Base-by-base conservation (phyloP, 2,888 invertebrate genomes). In the Scaptomyza polygonia region DNA sequence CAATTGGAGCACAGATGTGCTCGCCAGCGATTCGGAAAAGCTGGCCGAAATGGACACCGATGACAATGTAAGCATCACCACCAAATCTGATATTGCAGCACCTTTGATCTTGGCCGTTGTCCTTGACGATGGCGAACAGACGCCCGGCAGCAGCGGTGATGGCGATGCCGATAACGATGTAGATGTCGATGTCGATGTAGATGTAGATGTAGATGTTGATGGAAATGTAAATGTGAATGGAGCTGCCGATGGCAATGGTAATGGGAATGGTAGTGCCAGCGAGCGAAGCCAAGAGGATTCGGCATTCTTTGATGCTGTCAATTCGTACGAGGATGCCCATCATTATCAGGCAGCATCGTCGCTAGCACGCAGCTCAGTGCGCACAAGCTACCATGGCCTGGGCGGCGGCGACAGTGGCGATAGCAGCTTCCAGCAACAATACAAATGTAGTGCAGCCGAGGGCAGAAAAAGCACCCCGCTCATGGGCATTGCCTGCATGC, bases 1-100 rank as follows among this genome's bases (percentile, higher is more conserved):
- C 53, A 98, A 98, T 0, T 99, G 99, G 99, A 98, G 98, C 88
- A 98, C 98, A 61, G 99, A 99, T 92, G 99, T 99, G 14, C 92
- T 98, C 45, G 96, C 96, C 0, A 98, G 97, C 2, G 98, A 98
- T 91, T 97, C 97, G 18, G 97, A 97, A 85, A 94, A 98, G 61
- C 93, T 98, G 83, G 96, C 96, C 0, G 98, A 98, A 93, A 96
- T 94, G 82, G 94, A 94, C 79, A 94, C 94, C 0, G 94, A 94
- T 77, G 94, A 94, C 87, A 94, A 93, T 87, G 93, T 93, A 70
- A 95, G 95, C 62, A 94, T 95, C 18, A 94, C 95, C 11, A 93
- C 94, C 27, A 93, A 96, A 68, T 96, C 96, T 0, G 97, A 97
- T 90, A 93, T 93, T 7, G 93, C 93, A 1, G 96, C 96, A 0